Conservation (phyloP, 2,888 invertebrate species). For the Cybosia mesomella region DNA sequence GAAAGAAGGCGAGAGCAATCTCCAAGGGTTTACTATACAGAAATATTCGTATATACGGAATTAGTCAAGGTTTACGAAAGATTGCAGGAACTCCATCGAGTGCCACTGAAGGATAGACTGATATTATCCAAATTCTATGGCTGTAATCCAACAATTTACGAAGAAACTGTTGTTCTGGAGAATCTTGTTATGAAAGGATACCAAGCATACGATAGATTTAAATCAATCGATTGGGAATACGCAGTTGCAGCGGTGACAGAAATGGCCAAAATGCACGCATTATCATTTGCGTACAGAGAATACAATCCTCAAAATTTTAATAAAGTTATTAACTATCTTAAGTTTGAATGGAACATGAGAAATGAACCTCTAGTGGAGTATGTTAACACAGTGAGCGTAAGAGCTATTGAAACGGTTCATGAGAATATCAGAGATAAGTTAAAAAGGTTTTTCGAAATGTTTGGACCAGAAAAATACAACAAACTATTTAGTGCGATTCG, state of each 20-base stretch:
- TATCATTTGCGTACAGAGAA: conserved; percentile 57
- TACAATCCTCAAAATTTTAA: conserved; percentile 48
- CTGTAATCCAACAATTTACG: conserved; percentile 18
- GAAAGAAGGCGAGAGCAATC: conserved; percentile 53
- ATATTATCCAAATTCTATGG: conserved; percentile 39
- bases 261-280: conserved; percentile 65
- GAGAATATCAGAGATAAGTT: not conserved
- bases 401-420: not conserved
- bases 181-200: not conserved
- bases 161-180: conserved; percentile 33
- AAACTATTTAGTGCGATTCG: not conserved
- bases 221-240: conserved; percentile 53
- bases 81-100: conserved; percentile 39
- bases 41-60: conserved; percentile 41
- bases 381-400: not conserved
- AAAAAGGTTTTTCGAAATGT: not conserved
- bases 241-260: conserved; percentile 54
- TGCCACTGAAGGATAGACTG: conserved; percentile 32
- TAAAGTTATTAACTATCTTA: not conserved
- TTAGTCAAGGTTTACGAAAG: conserved; percentile 31
- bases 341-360: not conserved
- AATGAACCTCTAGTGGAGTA: not conserved
- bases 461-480: not conserved
- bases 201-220: conserved; percentile 24
- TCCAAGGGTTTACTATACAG: conserved; percentile 33